These are phyloP conservation scores for Ochotona curzoniae DNA, from an alignment of 2,113 vertebrate genomes.

Conservation along the genomic window DNA sequence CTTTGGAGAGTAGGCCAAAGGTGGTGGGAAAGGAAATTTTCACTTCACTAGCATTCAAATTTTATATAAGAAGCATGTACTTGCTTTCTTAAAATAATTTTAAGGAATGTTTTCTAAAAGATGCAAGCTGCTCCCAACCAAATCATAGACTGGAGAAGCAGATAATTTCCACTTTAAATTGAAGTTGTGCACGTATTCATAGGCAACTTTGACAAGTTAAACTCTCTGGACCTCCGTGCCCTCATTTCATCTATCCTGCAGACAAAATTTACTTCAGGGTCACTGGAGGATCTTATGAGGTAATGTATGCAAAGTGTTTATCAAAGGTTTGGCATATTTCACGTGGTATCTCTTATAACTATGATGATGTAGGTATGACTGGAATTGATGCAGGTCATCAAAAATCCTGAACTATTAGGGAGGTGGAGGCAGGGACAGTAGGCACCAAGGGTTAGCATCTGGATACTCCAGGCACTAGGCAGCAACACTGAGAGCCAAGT, in stretches of 20 bases:
- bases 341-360: conserved; percentile 46
- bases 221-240: conserved; percentile 11
- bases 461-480: conserved; percentile 2
- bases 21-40: conserved; percentile 7
- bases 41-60: conserved; percentile 17
- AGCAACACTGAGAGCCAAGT: conserved; percentile 43
- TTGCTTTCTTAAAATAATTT: conserved; percentile 59
- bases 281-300: conserved; percentile 51
- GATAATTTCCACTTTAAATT: conserved; percentile 12
- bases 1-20: conserved; percentile 44
- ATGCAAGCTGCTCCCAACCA: conserved; percentile 3
- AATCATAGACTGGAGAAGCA: conserved; percentile 44
- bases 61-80: conserved; percentile 22
- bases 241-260: conserved; percentile 24
- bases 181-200: conserved; percentile 12
- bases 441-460: conserved; percentile 29
- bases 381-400: conserved; percentile 23
- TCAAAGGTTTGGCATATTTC: conserved; percentile 36
- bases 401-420: conserved; percentile 44
- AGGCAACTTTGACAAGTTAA: neutral
- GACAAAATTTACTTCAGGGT: conserved; percentile 46
- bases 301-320: conserved; percentile 30
- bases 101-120: conserved; percentile 43
- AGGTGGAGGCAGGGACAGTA: neutral
- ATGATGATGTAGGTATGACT: conserved; percentile 1